Conservation (phyloP, 2,888 invertebrate species). For the Lithophane socia region DNA sequence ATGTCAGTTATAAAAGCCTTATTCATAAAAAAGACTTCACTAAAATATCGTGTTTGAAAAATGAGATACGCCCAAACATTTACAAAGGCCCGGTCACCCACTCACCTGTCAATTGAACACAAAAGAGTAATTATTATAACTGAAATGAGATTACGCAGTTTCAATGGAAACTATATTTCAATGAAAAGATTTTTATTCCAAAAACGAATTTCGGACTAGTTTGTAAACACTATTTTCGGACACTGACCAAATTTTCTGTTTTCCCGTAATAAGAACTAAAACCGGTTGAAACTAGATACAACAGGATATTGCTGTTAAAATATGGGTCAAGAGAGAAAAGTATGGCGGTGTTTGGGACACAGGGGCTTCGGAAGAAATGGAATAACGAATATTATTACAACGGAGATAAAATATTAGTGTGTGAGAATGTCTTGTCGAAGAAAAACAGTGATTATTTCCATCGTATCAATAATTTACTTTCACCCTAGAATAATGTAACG, state of each 20-base stretch:
- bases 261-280: conserved; percentile 17
- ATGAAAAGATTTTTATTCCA: background rate
- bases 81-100: background rate
- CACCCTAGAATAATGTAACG: background rate
- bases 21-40: background rate
- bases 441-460: conserved; percentile 38
- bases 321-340: conserved; percentile 56
- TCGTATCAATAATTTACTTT: conserved; percentile 17
- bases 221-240: background rate
- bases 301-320: conserved; percentile 61
- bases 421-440: conserved; percentile 18
- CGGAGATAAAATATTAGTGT: conserved; percentile 23
- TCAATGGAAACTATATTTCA: conserved; percentile 19
- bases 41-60: background rate
- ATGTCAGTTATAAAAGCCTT: background rate
- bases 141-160: background rate
- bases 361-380: background rate
- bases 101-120: background rate
- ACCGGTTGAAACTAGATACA: conserved; percentile 52
- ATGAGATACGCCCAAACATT: background rate
- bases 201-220: conserved; percentile 10
- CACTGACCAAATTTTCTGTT: background rate
- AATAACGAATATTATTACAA: conserved; percentile 8
- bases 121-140: background rate
- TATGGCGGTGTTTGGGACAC: conserved; percentile 4